Evolutionary conservation across 1,140 invertebrate species (phyloP), one percentile per base, ranked within the genome.

Genomic region (Diorhabda sublineata): DNA sequence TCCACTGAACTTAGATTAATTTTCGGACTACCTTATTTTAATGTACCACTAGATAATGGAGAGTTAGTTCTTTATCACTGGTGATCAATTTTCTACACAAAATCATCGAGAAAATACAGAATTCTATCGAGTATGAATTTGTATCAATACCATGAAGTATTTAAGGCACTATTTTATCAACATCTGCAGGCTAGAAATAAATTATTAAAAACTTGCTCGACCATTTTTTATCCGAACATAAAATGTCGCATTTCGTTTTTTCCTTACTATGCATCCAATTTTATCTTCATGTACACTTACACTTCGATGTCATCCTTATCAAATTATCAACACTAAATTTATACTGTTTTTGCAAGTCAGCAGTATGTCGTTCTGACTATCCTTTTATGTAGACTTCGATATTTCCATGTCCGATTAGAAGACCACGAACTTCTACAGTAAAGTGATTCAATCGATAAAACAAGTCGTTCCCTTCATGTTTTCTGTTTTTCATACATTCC

Each of bases 131-230:
- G 26, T 26, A 26, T 26, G 1, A 26, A 26, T 26, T 26, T 26
- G 26, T 26, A 26, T 26, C 26, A 26, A 26, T 26, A 26, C 26
- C 26, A 26, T 26, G 26, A 26, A 26, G 26, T 26, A 26, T 26
- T 26, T 26, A 26, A 26, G 26, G 26, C 26, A 26, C 26, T 26
- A 26, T 26, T 26, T 26, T 26, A 26, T 26, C 26, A 26, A 26
- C 26, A 26, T 26, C 26, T 26, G 26, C 26, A 26, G 26, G 26
- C 1, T 26, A 26, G 26, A 26, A 26, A 26, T 26, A 26, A 0
- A 26, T 26, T 26, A 26, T 67, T 66, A 64, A 61, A 66, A 72
- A 66, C 64, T 61, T 66, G 59, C 64, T 72, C 71, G 66, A 45
- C 69, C 65, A 63, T 45, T 60, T 61, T 61, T 45, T 60, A 44